Base-by-base conservation (phyloP, 2,797 vertebrate genomes). In the Kryptopterus vitreolus region DNA sequence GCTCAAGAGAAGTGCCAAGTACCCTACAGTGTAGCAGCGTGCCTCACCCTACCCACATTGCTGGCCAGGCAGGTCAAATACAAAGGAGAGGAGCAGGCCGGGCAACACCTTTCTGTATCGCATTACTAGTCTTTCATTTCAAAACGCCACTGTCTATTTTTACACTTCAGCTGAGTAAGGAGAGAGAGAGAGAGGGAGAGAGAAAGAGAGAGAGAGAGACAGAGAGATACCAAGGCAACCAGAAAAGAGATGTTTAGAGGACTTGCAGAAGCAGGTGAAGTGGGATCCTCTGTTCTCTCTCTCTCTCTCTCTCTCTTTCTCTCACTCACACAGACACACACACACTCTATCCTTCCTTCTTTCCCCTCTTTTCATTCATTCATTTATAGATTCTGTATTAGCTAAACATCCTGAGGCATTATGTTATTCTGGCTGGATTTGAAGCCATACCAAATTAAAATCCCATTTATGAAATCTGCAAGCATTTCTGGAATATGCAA, bases 91-190 rank as follows among this genome's bases (percentile, higher is more conserved):
- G 87, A 87, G 86, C 85, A 63, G 85, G 81, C 86, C 81, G 86
- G 89, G 88, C 89, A 91, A 89, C 90, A 90, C 88, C 90, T 90
- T 88, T 87, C 89, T 88, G 89, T 89, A 90, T 92, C 86, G 50
- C 79, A 83, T 92, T 89, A 90, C 91, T 82, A 65, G 85, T 81
- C 82, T 87, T 86, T 61, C 77, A 89, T 90, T 91, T 92, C 88
- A 89, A 89, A 91, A 90, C 85, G 85, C 77, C 78, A 48, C 73
- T 53, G 46, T 86, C 87, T 91, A 89, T 91, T 91, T 92, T 91
- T 89, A 89, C 85, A 78, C 85, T 80, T 85, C 52, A 85, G 77
- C 75, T 26, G 62, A 90, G 88, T 87, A 92, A 92, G 88, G 82
- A 43, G 38, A 43, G 38, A 43, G 20, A 62, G 12, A 38, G 68